Conservation (phyloP, 2,888 invertebrate genomes). For the Scrobipalpa atriplicella region DNA sequence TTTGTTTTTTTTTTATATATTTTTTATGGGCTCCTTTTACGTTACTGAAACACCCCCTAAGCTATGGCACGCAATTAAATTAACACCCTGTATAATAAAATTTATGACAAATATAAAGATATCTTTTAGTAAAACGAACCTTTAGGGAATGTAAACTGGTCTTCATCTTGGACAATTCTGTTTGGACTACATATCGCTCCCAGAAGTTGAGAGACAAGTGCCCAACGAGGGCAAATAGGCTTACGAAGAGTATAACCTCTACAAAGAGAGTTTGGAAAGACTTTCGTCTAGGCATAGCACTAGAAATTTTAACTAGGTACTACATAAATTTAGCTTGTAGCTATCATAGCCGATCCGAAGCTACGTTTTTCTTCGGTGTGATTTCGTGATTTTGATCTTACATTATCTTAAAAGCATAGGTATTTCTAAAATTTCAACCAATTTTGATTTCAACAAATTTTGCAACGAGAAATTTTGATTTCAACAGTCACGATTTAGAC, state of each 20-base stretch:
- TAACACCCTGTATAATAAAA: too few relatives aligned
- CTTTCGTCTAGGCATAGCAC: conserved; percentile 49
- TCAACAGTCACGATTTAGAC: too few relatives aligned
- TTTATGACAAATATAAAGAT: not conserved
- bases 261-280: conserved; percentile 47
- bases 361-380: not conserved
- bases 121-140: conserved; percentile 45
- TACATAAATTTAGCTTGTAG: not conserved
- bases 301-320: not conserved
- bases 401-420: too few relatives aligned
- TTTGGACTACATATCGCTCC: conserved; percentile 60
- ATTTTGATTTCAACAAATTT: too few relatives aligned
- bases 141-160: conserved; percentile 55
- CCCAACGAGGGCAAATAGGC: conserved; percentile 54
- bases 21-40: too few relatives aligned
- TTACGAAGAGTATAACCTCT: conserved; percentile 55
- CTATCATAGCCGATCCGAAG: not conserved
- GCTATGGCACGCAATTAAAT: too few relatives aligned
- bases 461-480: too few relatives aligned
- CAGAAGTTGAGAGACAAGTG: conserved; percentile 61
- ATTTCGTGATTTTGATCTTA: too few relatives aligned
- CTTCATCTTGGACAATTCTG: conserved; percentile 58
- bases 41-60: too few relatives aligned
- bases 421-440: too few relatives aligned
- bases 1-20: too few relatives aligned